Evolutionary conservation across 2,113 vertebrate species (phyloP).

Genomic region (Apodemus sylvaticus): DNA sequence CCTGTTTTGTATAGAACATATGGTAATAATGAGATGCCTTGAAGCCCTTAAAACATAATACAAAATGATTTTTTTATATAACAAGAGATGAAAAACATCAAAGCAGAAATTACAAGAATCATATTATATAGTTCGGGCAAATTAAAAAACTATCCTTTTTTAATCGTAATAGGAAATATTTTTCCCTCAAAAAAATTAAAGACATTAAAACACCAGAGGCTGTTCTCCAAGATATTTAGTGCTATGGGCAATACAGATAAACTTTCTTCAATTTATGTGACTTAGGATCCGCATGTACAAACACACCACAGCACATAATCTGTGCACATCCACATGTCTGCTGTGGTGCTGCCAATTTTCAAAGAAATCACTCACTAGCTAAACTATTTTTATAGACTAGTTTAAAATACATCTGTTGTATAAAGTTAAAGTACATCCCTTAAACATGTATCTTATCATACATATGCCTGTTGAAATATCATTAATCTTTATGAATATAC

Average conservation of each 20-base stretch:
- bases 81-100: slow-evolving; percentile 57
- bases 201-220: neutral
- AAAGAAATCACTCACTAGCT: slow-evolving; percentile 77
- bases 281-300: slow-evolving; percentile 42
- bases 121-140: slow-evolving; percentile 28
- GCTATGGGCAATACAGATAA: slow-evolving; percentile 18
- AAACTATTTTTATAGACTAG: slow-evolving; percentile 79
- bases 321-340: slow-evolving; percentile 25
- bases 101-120: slow-evolving; percentile 68
- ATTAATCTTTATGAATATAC: slow-evolving; percentile 87
- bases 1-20: slow-evolving; percentile 75
- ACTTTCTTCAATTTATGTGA: slow-evolving; percentile 69
- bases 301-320: slow-evolving; percentile 37
- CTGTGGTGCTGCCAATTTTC: slow-evolving; percentile 64
- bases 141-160: slow-evolving; percentile 61
- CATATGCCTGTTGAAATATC: slow-evolving; percentile 83
- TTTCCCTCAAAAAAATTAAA: slow-evolving; percentile 39
- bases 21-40: slow-evolving; percentile 50
- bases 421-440: slow-evolving; percentile 66
- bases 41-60: slow-evolving; percentile 69
- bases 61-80: slow-evolving; percentile 68
- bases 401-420: slow-evolving; percentile 77
- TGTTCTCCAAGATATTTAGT: slow-evolving; percentile 44
- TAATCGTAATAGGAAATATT: neutral
- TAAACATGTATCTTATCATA: slow-evolving; percentile 75